Base-by-base conservation (phyloP, 2,888 invertebrate species). In the Pseudococcus longispinus region DNA sequence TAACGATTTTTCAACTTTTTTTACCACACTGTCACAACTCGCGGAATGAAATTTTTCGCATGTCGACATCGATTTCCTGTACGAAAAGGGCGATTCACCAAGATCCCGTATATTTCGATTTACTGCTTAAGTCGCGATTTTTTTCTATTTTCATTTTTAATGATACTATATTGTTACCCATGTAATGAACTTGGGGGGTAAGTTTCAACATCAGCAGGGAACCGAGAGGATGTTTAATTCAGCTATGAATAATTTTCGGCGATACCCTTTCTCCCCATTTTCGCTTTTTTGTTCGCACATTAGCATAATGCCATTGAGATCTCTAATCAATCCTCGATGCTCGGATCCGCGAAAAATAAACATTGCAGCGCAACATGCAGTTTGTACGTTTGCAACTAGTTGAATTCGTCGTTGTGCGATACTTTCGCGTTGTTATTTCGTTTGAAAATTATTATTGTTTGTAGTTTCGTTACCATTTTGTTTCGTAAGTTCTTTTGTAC, bases 251-350 rank as follows among this genome's bases (percentile, higher is more conserved):
- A 70, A 70, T 70, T 70, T 70, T 15, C 70, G 18, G 1, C 18
- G 29, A 70, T 70, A 70, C 1, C 29, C 60, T 23, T 51, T 29
- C 70, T 70, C 29, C 70, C 29, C 37, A 37, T 37, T 37, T 70
- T 5, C 13, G 29, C 5, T 70, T 70, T 70, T 70, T 70, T 70
- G 70, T 29, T 29, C 70, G 70, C 70, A 60, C 23, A 70, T 70
- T 70, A 70, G 70, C 70, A 70, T 70, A 70, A 70, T 70, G 70
- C 70, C 29, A 70, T 70, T 70, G 70, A 70, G 70, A 70, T 70
- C 70, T 70, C 70, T 70, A 70, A 70, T 70, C 70, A 70, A 70
- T 70, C 29, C 70, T 70, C 29, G 23, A 20, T 5, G 60, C 60
- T n/a, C n/a, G n/a, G 0, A 70, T 70, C 70, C 15, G 70, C 70